A percentile compares a stretch with the other conserved stretches of the same genome.
phyloP scores from a whole-genome alignment of 2,797 vertebrate species.

The Sciurus vulgaris region DNA sequence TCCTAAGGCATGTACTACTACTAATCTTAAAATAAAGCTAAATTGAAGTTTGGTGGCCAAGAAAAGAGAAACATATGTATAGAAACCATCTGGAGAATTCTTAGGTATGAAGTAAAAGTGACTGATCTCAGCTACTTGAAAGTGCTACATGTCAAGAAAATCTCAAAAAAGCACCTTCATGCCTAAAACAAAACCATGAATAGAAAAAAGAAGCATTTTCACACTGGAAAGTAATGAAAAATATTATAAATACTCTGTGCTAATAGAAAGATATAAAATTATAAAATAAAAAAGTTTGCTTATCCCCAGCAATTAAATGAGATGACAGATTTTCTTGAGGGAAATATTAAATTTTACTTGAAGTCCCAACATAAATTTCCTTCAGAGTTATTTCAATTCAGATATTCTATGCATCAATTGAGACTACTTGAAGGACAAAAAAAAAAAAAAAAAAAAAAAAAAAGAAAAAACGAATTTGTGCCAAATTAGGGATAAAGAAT shows the following conservation, averaged over 20 bases:
- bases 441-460: conserved; percentile 44
- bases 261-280: conserved; percentile 1
- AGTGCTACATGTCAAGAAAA: not conserved
- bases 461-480: conserved; percentile 53
- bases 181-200: not conserved
- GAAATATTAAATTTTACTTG: conserved; percentile 66
- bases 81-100: conserved; percentile 38
- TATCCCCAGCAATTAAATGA: conserved; percentile 10
- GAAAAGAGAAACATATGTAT: not conserved
- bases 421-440: not conserved
- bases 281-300: conserved; percentile 4
- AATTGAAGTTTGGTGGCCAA: not conserved
- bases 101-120: not conserved
- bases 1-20: not conserved
- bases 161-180: not conserved
- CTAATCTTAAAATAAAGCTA: conserved; percentile 18
- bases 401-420: not conserved
- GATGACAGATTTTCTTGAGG: conserved; percentile 20
- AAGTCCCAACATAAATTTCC: conserved; percentile 49
- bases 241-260: not conserved
- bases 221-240: conserved; percentile 19
- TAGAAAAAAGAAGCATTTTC: not conserved
- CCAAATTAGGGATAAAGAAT: conserved; percentile 55
- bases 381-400: conserved; percentile 49
- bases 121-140: not conserved